These are phyloP conservation scores for Calonectris borealis DNA, from an alignment of 2,113 vertebrate genomes.

Conservation along the genomic window DNA sequence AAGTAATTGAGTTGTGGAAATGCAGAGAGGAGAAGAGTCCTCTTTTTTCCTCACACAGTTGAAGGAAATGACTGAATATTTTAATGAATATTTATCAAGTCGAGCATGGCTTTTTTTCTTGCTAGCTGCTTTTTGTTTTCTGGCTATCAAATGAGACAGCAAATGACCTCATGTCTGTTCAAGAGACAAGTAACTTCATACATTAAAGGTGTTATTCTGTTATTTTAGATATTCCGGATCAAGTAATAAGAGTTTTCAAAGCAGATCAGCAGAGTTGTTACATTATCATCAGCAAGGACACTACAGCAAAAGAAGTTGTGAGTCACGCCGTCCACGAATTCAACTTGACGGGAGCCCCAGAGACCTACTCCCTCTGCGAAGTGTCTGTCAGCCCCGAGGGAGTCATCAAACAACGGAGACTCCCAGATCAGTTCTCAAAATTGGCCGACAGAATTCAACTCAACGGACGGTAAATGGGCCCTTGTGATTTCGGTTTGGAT, in stretches of 20 bases:
- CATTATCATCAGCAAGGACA: slow-evolving; percentile 97
- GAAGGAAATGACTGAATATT: neutral
- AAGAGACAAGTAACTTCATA: neutral
- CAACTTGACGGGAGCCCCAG: slow-evolving; percentile 79
- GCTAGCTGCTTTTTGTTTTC: neutral
- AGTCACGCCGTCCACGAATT: slow-evolving; percentile 89
- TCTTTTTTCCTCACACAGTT: neutral
- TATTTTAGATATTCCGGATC: slow-evolving; percentile 90
- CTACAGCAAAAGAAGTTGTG: slow-evolving; percentile 96
- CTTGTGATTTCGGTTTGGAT: neutral
- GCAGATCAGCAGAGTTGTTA: slow-evolving; percentile 97
- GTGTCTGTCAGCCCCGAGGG: slow-evolving; percentile 94
- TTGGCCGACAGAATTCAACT: slow-evolving; percentile 96
- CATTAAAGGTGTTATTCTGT: neutral
- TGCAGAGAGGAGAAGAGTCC: neutral
- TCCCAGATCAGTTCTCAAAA: slow-evolving; percentile 95
- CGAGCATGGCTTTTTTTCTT: neutral
- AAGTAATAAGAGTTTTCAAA: slow-evolving; percentile 95
- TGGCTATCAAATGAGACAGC: neutral
- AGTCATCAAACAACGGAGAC: slow-evolving; percentile 92
- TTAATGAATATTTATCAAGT: neutral
- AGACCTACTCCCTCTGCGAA: slow-evolving; percentile 93
- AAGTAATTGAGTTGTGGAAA: neutral
- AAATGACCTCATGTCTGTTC: neutral
- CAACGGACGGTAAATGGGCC: slow-evolving; percentile 84